phyloP scores from a whole-genome alignment of 2,888 invertebrate genomes.

The Herminia tarsipennalis region DNA sequence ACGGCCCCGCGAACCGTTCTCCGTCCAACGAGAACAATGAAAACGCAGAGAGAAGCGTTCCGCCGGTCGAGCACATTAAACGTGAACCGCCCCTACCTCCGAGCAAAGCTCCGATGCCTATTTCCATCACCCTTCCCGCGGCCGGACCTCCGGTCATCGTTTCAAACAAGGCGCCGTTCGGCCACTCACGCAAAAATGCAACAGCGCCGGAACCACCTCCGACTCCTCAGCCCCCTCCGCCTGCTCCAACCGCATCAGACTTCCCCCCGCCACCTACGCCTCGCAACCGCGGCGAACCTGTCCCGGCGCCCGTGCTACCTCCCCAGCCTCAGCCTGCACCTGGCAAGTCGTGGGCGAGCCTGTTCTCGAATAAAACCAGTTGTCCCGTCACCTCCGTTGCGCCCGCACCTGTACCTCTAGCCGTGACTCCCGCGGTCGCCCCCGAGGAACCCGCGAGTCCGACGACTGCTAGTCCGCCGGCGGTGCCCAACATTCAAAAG shows the following conservation, averaged over 20 bases:
- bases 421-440: slow-evolving; percentile 46
- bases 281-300: slow-evolving; percentile 69
- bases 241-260: slow-evolving; percentile 81
- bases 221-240: slow-evolving; percentile 73
- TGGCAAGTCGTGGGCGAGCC: slow-evolving; percentile 88
- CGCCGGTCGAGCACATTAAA: slow-evolving; percentile 60
- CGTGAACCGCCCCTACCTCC: slow-evolving; percentile 73
- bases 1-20: slow-evolving; percentile 69
- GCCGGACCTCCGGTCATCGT: slow-evolving; percentile 80
- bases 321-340: slow-evolving; percentile 75
- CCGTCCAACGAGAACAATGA: slow-evolving; percentile 69
- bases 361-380: slow-evolving; percentile 81
- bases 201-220: slow-evolving; percentile 65
- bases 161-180: slow-evolving; percentile 78
- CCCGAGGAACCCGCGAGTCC: slow-evolving; percentile 70
- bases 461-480: slow-evolving; percentile 54
- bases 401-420: slow-evolving; percentile 33
- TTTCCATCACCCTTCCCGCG: slow-evolving; percentile 78
- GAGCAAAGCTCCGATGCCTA: slow-evolving; percentile 80
- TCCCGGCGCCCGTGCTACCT: slow-evolving; percentile 59
- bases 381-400: slow-evolving; percentile 43
- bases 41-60: slow-evolving; percentile 49
- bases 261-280: slow-evolving; percentile 82
- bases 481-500: slow-evolving; percentile 70
- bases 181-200: slow-evolving; percentile 70